Base-by-base conservation (phyloP, 2,888 invertebrate species). In the Ommatoiulus sabulosus region DNA sequence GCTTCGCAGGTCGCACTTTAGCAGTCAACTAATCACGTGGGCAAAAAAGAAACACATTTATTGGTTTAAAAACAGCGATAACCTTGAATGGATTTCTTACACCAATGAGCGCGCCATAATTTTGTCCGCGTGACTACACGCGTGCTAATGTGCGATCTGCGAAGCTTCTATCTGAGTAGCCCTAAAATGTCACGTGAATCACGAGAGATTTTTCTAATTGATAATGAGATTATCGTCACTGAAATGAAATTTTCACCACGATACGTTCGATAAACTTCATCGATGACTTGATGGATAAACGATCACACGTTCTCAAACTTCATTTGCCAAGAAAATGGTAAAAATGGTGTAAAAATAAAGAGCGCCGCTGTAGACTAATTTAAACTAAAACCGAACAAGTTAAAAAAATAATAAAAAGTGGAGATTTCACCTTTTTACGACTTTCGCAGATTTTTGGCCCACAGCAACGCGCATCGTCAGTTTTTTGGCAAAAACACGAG, bases 181-280 rank as follows among this genome's bases (percentile, higher is more conserved):
- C n/a, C n/a, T n/a, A n/a, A n/a, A n/a, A n/a, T n/a, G n/a, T 52
- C 15, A 52, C 52, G 52, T 52, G 6, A 52, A 63, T 63, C 3
- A n/a, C 63, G n/a, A 63, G 17, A n/a, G 63, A 17, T 63, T n/a
- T n/a, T 63, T 4, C n/a, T 17, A 63, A 63, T 63, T 63, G 63
- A 5, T n/a, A 63, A 17, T 63, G 17, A 63, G n/a, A n/a, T 20
- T 63, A n/a, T 63, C 63, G 63, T n/a, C 63, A 63, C 63, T 63
- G 63, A 20, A n/a, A 63, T 63, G n/a, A 63, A 63, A n/a, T n/a
- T 63, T 63, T 63, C 63, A 63, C 10, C 63, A 63, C n/a, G 46
- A 7, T 52, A 52, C 8, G 52, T 52, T 10, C 52, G 5, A 17
- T 46, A 46, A 46, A 8, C 46, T 46, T 46, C 46, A 46, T 46